Evolutionary conservation across 2,888 invertebrate species (phyloP), one percentile per base, ranked within the genome.

Genomic region (Merodon equestris): DNA sequence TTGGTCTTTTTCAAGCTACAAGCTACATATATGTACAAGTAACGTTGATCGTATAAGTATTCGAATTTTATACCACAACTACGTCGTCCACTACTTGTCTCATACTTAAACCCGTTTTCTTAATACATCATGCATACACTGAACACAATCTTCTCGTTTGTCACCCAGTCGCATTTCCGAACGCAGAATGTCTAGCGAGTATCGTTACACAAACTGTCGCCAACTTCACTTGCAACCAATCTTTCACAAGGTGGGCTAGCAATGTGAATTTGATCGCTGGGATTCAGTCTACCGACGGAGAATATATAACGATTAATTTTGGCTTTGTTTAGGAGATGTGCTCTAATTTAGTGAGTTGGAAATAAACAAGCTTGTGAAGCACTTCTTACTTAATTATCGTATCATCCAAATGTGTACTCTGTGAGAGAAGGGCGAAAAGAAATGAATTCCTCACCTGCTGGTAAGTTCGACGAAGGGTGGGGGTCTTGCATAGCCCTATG

Each of bases 381-480:
- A 58, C 12, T 54, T 58, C 17, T 54, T 13, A n/a, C n/a, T 13
- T 17, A 12, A 34, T 14, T 60, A 18, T 12, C 19, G 12, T 14
- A 74, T 51, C 51, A 51, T 42, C 56, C 79, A 79, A 79, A 79
- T 79, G 79, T 47, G 1, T 50, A 51, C 44, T 47, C 57, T 61
- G 53, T 68, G 58, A 74, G 74, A 17, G 17, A 13, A 56, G 12
- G 12, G 57, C 38, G 38, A 3, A 45, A 60, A 54, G 54, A 56
- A 18, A 74, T 79, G 79, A 79, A 68, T 74, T 70, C 79, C 60
- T 64, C 68, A 68, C 53, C 73, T 74, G 58, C 73, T 74, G 79
- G 79, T 79, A 64, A 68, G 79, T 79, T 38, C 9, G 57, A 19
- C 13, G n/a, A 42, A 13, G 50, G 45, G 77, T 48, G 73, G 48